A percentile compares a stretch with the other conserved stretches of the same genome.
Evolutionary conservation across 2,113 vertebrate species (phyloP).

Genomic region (Antechinus flavipes): DNA sequence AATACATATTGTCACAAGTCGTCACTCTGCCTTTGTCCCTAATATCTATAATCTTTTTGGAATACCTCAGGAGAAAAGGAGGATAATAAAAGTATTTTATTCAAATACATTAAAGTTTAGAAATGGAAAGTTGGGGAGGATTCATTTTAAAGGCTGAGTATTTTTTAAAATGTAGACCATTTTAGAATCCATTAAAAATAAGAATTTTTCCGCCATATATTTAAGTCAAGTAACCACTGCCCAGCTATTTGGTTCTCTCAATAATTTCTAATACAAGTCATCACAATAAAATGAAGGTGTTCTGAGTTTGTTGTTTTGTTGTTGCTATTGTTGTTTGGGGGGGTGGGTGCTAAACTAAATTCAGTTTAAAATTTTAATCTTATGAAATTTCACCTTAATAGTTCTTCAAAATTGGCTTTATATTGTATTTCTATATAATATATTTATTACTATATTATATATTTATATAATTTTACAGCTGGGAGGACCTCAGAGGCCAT

Average conservation of each 20-base stretch:
- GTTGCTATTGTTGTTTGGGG: not conserved
- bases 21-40: not conserved
- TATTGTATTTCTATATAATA: not conserved
- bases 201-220: not conserved
- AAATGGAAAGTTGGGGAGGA: constrained; percentile 17
- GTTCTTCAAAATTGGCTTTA: not conserved
- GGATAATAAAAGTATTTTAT: not conserved
- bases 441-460: too few species aligned
- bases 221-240: not conserved
- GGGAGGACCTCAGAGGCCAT: not conserved
- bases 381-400: constrained; percentile 12
- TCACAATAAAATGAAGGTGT: not conserved
- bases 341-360: not conserved
- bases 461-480: not conserved
- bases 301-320: not conserved
- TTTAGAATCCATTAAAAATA: constrained; percentile 5
- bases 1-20: not conserved
- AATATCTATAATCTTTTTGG: not conserved
- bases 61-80: not conserved
- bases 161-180: not conserved
- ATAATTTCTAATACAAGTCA: constrained; percentile 15
- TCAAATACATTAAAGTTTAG: not conserved
- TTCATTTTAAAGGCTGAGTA: not conserved
- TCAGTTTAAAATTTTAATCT: constrained; percentile 39
- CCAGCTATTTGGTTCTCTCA: not conserved